phyloP scores from a whole-genome alignment of 2,888 invertebrate genomes.

The Quadriops clusia region DNA sequence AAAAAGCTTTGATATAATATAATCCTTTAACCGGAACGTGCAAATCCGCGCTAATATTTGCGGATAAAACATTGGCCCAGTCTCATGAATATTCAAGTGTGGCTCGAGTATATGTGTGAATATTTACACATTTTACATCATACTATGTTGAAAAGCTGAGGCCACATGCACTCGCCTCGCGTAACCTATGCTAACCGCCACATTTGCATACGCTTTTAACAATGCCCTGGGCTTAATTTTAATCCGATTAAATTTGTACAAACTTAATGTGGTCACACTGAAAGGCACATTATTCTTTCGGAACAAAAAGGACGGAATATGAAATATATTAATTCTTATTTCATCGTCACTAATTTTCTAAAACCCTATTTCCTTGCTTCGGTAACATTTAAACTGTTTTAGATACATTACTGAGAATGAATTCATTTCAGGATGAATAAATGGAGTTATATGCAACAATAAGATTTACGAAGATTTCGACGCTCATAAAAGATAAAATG shows the following conservation, averaged over 20 bases:
- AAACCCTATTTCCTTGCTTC: too few relatives aligned
- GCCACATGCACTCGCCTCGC: constrained; percentile 16
- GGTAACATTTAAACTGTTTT: too few relatives aligned
- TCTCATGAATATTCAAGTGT: constrained; percentile 21
- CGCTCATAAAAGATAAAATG: too few relatives aligned
- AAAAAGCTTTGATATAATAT: too few relatives aligned
- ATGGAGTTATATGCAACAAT: too few relatives aligned
- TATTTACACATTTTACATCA: constrained; percentile 27
- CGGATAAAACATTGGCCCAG: constrained; percentile 19
- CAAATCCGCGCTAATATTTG: constrained; percentile 22
- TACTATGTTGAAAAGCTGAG: constrained; percentile 20
- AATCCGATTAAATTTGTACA: constrained; percentile 24
- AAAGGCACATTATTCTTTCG: constrained; percentile 3
- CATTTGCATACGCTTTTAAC: constrained; percentile 25
- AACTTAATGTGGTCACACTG: constrained; percentile 10
- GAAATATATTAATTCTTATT: too few relatives aligned
- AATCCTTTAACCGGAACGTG: constrained; percentile 11
- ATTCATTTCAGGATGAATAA: too few relatives aligned
- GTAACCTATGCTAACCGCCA: constrained; percentile 24
- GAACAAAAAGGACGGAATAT: not conserved
- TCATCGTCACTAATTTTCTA: too few relatives aligned
- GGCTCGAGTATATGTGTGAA: constrained; percentile 19
- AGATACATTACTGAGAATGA: too few relatives aligned
- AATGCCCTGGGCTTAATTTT: constrained; percentile 25
- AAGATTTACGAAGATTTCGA: too few relatives aligned